Conservation (phyloP, 2,797 vertebrate species). For the Capromys pilorides region DNA sequence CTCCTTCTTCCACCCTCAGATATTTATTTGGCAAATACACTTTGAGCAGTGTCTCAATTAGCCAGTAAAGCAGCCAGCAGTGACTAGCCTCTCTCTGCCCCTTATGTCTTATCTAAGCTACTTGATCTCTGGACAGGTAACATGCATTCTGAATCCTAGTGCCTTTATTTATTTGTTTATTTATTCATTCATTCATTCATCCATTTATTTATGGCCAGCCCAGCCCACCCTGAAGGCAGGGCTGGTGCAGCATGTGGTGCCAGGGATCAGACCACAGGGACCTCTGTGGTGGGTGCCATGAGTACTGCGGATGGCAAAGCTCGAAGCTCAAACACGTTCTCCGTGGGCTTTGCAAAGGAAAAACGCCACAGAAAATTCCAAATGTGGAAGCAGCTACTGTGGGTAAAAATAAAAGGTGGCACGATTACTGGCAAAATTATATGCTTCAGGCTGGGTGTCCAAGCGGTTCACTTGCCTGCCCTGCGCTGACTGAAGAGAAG, state of each 20-base stretch:
- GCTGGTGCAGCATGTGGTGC: too few relatives aligned
- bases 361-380: neutral
- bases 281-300: neutral
- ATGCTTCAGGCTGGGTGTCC: neutral
- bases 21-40: slow-evolving; percentile 1
- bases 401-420: neutral
- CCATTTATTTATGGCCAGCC: too few relatives aligned
- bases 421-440: neutral
- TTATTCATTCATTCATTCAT: too few relatives aligned
- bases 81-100: neutral
- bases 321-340: neutral
- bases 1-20: neutral
- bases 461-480: neutral
- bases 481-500: neutral
- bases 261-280: too few relatives aligned
- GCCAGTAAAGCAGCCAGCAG: too few relatives aligned
- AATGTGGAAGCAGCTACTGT: neutral
- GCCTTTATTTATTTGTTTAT: too few relatives aligned
- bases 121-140: too few relatives aligned
- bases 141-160: too few relatives aligned
- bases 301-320: neutral
- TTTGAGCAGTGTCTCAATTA: neutral
- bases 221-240: too few relatives aligned
- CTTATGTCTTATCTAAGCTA: too few relatives aligned
- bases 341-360: slow-evolving; percentile 8